These are phyloP conservation scores for Boulengeromyrus knoepffleri DNA, from an alignment of 2,113 vertebrate species.

Conservation along the genomic window DNA sequence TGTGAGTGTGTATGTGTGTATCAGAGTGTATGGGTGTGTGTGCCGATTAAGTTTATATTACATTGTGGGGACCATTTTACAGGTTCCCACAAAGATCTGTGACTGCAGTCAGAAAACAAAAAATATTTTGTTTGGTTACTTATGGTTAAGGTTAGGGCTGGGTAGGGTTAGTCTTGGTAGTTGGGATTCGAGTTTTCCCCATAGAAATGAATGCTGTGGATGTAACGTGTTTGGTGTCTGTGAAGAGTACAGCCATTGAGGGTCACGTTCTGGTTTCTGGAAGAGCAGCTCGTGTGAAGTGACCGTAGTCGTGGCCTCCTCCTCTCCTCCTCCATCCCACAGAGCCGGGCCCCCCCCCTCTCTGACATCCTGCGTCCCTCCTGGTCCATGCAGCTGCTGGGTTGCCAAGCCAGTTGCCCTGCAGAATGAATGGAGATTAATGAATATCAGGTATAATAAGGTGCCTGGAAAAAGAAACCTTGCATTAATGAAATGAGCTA, in stretches of 20 bases:
- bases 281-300: background rate
- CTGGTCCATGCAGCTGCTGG: background rate
- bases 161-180: background rate
- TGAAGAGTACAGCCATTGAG: background rate
- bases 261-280: background rate
- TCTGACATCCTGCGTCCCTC: background rate
- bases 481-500: slow-evolving; percentile 44
- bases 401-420: background rate
- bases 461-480: background rate
- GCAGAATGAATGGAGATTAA: background rate
- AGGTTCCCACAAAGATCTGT: background rate
- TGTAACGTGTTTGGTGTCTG: background rate
- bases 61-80: background rate
- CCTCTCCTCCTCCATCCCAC: background rate
- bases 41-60: background rate
- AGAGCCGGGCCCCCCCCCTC: background rate
- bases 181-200: background rate
- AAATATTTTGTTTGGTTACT: background rate
- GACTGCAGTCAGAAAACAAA: background rate
- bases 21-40: background rate
- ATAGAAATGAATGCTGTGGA: background rate
- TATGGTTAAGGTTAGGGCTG: background rate
- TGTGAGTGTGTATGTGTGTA: background rate
- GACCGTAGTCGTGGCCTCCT: background rate
- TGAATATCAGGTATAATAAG: background rate